Evolutionary conservation across 2,113 vertebrate genomes (phyloP).

Genomic region (Equus przewalskii): DNA sequence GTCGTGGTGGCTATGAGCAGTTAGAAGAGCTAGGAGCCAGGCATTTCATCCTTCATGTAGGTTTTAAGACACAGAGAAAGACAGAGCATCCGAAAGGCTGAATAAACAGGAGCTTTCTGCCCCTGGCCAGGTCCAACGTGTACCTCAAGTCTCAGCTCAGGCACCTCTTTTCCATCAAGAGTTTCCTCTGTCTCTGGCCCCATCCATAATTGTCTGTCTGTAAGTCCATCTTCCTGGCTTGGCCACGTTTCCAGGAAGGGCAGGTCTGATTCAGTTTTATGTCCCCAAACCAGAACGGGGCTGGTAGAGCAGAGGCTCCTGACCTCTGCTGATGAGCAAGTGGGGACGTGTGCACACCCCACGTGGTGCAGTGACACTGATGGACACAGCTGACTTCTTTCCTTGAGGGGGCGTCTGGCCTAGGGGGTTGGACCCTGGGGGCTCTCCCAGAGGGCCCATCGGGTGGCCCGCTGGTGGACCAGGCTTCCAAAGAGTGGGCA

Average conservation of each 20-base stretch:
- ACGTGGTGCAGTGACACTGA: neutral
- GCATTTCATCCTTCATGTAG: fast-evolving
- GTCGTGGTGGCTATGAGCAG: neutral
- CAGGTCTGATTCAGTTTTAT: neutral
- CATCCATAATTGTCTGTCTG: neutral
- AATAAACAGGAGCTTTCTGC: too few relatives aligned
- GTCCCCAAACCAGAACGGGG: neutral
- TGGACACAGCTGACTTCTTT: neutral
- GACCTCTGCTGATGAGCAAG: neutral
- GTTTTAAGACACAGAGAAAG: neutral
- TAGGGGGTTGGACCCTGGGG: neutral
- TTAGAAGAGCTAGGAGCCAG: neutral
- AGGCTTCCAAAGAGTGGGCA: neutral
- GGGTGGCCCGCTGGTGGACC: neutral
- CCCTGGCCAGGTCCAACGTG: fast-evolving
- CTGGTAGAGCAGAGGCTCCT: neutral
- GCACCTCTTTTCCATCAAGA: neutral
- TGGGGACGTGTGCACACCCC: neutral
- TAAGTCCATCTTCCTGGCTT: neutral
- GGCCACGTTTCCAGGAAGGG: neutral
- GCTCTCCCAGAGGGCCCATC: neutral
- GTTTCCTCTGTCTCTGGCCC: neutral
- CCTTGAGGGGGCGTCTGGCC: neutral
- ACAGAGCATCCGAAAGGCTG: fast-evolving
- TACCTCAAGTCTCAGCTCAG: neutral